phyloP scores from a whole-genome alignment of 2,113 vertebrate species.

The Brienomyrus longianalis region DNA sequence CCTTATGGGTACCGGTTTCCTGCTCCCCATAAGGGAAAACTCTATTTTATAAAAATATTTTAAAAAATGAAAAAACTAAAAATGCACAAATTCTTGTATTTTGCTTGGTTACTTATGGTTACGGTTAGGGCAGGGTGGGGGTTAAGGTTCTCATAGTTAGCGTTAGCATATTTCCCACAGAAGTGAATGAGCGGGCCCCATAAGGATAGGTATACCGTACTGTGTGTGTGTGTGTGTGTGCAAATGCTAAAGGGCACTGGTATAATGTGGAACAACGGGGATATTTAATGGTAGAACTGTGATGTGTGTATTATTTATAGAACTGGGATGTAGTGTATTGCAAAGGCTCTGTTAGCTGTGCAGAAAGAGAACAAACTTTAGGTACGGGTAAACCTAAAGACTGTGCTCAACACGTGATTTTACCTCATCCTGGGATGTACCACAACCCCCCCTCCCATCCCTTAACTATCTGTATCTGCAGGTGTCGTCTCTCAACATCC shows the following conservation, averaged over 20 bases:
- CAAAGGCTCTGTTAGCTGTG: neutral
- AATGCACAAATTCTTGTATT: too few relatives aligned
- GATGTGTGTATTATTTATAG: too few relatives aligned
- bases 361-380: neutral
- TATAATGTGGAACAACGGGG: neutral
- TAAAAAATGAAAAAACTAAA: too few relatives aligned
- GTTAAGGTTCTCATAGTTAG: too few relatives aligned
- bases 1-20: too few relatives aligned
- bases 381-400: neutral
- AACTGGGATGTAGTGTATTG: neutral
- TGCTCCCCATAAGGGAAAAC: too few relatives aligned
- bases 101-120: too few relatives aligned
- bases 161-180: too few relatives aligned
- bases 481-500: neutral
- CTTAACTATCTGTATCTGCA: neutral
- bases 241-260: neutral
- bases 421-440: neutral
- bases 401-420: neutral
- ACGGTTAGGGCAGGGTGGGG: too few relatives aligned
- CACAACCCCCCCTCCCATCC: neutral
- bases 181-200: too few relatives aligned
- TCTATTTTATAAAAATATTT: too few relatives aligned
- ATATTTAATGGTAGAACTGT: neutral
- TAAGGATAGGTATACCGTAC: neutral
- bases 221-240: too few relatives aligned